Conservation (phyloP, 2,113 vertebrate genomes). For the Orientallactaga bullata region DNA sequence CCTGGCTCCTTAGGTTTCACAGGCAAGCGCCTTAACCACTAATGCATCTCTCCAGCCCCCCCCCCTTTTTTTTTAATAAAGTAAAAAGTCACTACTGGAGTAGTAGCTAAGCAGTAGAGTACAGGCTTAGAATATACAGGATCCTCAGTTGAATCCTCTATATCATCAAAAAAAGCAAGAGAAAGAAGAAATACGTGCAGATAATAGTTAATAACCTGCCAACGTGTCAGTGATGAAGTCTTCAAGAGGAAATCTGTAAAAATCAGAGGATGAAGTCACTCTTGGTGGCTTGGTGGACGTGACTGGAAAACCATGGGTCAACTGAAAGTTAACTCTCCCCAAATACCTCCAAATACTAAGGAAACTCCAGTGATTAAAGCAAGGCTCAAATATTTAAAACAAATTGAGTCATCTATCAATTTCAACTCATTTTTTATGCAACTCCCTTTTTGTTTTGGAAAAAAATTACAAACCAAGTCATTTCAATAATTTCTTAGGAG, state of each 20-base stretch:
- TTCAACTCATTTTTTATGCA: constrained; percentile 14
- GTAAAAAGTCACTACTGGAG: not conserved
- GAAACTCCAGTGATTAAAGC: constrained; percentile 5
- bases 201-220: not conserved
- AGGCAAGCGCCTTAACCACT: too few relatives aligned
- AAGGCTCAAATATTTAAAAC: not conserved
- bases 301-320: not conserved
- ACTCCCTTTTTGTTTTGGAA: not conserved
- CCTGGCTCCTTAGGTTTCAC: too few relatives aligned
- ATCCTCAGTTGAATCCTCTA: too few relatives aligned
- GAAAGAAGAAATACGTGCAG: not conserved
- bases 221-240: not conserved
- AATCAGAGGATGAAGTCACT: not conserved
- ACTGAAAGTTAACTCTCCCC: not conserved
- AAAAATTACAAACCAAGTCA: not conserved
- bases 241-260: constrained; percentile 38
- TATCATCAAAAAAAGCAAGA: not conserved
- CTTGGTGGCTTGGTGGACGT: not conserved
- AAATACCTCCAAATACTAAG: not conserved
- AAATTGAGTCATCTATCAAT: not conserved
- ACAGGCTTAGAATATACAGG: not conserved
- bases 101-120: not conserved
- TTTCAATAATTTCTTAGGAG: not conserved
- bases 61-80: too few relatives aligned
- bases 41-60: too few relatives aligned